Base-by-base conservation (phyloP, 1,140 invertebrate species). In the Drosophila quadrilineata region DNA sequence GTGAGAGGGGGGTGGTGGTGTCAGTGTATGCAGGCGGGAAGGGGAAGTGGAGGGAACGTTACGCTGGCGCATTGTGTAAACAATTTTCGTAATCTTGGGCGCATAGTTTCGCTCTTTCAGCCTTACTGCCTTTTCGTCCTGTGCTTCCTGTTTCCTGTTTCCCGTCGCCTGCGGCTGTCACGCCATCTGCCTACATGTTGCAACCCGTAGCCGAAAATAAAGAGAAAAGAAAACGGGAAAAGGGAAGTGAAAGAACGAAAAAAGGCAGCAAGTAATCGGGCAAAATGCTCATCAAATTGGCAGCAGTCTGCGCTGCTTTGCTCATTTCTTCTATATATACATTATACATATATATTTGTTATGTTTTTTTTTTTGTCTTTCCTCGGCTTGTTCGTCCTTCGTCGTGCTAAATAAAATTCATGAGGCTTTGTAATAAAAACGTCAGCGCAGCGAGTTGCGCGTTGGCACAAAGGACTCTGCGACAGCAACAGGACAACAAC, bases 381-480 rank as follows among this genome's bases (percentile, higher is more conserved):
- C n/a, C n/a, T n/a, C n/a, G n/a, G n/a, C n/a, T n/a, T n/a, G n/a
- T n/a, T n/a, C n/a, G n/a, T n/a, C n/a, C n/a, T n/a, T n/a, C n/a
- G n/a, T n/a, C 58, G 65, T 62, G 75, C 79, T 49, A 64, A 84
- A 84, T 86, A 85, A 84, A 85, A 84, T 85, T 82, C 77, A 82
- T 79, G 77, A 84, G 75, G 41, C 77, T 69, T 82, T 73, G 77
- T 85, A 85, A 82, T 82, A 82, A 82, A 82, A 82, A 71, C 76
- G 69, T 73, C 74, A 71, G 69, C 75, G 8, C 54, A 53, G 56
- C 66, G 41, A 79, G 49, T n/a, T 50, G 57, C 73, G 29, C 62
- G 66, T 36, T 69, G 56, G 56, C 71, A 73, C 77, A 82, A 82
- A 82, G 62, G 76, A 71, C 59, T 36, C 46, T 31, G 19, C 38